Evolutionary conservation across 1,140 invertebrate species (phyloP).

Genomic region (Aphaenogaster rudis): DNA sequence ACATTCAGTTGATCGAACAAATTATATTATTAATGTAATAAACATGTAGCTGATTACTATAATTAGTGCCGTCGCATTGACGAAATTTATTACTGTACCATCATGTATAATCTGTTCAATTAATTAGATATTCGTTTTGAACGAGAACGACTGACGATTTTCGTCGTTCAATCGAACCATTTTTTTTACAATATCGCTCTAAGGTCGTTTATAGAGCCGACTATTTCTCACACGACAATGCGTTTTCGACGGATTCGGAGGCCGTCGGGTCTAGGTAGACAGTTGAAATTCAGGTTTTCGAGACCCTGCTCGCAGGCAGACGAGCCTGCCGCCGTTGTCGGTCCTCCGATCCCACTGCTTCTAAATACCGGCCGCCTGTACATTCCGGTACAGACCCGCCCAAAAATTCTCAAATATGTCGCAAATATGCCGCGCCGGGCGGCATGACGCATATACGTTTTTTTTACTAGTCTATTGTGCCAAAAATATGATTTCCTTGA

Average conservation of each 20-base stretch:
- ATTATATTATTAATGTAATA: slow-evolving; percentile 29
- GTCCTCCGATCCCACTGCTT: slow-evolving; percentile 79
- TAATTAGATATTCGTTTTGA: slow-evolving; percentile 34
- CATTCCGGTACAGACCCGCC: slow-evolving; percentile 71
- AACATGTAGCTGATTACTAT: slow-evolving; percentile 6
- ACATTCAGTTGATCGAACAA: background rate
- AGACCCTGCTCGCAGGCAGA: slow-evolving; percentile 74
- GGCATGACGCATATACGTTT: background rate
- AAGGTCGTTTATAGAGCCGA: background rate
- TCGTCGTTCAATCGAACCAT: background rate
- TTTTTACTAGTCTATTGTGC: too few species aligned
- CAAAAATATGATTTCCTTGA: too few species aligned
- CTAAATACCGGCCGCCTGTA: slow-evolving; percentile 72
- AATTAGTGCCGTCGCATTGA: slow-evolving; percentile 6
- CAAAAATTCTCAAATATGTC: slow-evolving; percentile 66
- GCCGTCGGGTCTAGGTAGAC: slow-evolving; percentile 58
- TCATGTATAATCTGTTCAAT: background rate
- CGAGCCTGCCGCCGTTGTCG: slow-evolving; percentile 76
- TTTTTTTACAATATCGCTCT: background rate
- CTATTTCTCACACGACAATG: slow-evolving; percentile 23
- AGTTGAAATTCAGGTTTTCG: slow-evolving; percentile 84
- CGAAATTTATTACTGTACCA: slow-evolving; percentile 2
- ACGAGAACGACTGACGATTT: background rate
- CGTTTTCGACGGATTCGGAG: slow-evolving; percentile 59
- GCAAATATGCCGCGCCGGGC: slow-evolving; percentile 19